Evolutionary conservation across 2,113 vertebrate species (phyloP).

Genomic region (Asarcornis scutulata): DNA sequence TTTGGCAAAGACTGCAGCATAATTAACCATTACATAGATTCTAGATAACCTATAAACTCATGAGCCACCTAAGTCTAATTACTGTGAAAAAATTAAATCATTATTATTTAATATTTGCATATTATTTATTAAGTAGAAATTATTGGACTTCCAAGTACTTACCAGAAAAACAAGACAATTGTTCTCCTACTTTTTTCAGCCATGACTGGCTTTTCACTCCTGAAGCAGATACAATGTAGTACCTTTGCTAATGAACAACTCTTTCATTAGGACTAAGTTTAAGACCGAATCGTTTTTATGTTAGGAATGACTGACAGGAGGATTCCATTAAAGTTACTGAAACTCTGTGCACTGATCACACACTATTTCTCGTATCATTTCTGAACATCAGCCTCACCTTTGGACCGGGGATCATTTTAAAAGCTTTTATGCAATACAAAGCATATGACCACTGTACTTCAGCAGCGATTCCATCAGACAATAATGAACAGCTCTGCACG

Average conservation of each 20-base stretch:
- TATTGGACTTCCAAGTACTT: neutral
- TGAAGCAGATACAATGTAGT: neutral
- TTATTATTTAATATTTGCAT: neutral
- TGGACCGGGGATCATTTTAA: neutral
- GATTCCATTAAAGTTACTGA: neutral
- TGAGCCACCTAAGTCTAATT: neutral
- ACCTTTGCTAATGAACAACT: neutral
- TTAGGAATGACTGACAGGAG: neutral
- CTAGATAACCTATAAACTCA: neutral
- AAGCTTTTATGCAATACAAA: constrained; percentile 4
- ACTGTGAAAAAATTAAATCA: neutral
- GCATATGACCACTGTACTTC: neutral
- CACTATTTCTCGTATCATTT: neutral
- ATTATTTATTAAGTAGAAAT: neutral
- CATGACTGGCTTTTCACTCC: neutral
- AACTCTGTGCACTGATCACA: neutral
- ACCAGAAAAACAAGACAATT: neutral
- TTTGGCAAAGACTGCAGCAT: neutral
- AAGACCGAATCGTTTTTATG: neutral
- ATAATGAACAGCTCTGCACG: neutral
- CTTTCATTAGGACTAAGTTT: neutral
- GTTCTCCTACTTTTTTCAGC: neutral
- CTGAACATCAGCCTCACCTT: neutral
- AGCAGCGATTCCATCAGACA: neutral
- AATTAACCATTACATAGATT: neutral